A percentile compares a stretch with the other conserved stretches of the same genome.
Conservation (phyloP, 2,113 vertebrate genomes). For the Eulemur macaco region DNA sequence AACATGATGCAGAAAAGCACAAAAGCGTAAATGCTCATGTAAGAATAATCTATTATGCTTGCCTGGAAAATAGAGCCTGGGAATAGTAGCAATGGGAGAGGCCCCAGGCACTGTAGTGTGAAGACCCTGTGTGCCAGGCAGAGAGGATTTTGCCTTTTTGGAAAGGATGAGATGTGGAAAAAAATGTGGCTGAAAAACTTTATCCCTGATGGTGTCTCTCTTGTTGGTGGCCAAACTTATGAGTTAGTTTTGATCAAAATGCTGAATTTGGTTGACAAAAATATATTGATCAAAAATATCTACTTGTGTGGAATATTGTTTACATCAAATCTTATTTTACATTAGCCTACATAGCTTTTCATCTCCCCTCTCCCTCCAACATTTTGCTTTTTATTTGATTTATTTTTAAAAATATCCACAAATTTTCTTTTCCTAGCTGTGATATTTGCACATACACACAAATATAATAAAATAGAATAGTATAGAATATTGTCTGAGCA, state of each 20-base stretch:
- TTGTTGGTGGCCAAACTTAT: neutral
- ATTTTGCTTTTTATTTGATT: conserved; percentile 9
- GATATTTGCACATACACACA: neutral
- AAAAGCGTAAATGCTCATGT: neutral
- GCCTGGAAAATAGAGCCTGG: neutral
- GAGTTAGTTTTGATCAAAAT: neutral
- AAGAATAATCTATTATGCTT: neutral
- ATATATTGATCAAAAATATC: neutral
- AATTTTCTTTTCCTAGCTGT: neutral
- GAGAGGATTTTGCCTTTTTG: neutral
- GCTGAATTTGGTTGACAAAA: neutral
- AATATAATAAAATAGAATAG: neutral
- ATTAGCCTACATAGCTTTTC: neutral
- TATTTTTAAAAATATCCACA: neutral
- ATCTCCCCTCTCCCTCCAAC: fast-evolving
- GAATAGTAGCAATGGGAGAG: neutral
- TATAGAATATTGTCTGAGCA: neutral
- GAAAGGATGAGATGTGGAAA: neutral
- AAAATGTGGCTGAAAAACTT: neutral
- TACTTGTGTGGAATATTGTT: neutral
- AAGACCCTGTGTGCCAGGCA: neutral
- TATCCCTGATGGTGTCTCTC: neutral
- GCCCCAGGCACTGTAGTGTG: fast-evolving
- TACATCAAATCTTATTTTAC: neutral
- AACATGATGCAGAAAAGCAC: neutral